These are phyloP conservation scores for Calidris pygmaea DNA, from an alignment of 2,113 vertebrate species.

Conservation along the genomic window DNA sequence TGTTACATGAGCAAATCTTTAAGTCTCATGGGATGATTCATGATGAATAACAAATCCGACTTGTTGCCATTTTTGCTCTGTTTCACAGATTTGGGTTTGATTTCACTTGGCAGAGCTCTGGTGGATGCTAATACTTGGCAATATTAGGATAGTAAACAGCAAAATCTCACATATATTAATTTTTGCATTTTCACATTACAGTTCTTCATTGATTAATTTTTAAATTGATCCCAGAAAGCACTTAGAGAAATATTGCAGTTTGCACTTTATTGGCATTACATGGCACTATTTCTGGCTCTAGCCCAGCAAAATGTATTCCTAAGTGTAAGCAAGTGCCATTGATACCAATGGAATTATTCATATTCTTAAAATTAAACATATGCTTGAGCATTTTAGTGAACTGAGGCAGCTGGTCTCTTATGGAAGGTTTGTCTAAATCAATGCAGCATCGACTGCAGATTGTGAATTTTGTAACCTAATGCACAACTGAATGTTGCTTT, in stretches of 20 bases:
- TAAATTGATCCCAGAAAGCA: conserved; percentile 6
- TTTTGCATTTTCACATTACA: not conserved
- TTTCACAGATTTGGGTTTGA: conserved; percentile 28
- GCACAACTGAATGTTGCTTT: not conserved
- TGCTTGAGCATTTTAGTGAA: conserved; percentile 38
- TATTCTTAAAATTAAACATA: conserved; percentile 61
- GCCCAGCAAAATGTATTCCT: conserved; percentile 35
- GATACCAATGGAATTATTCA: conserved; percentile 56
- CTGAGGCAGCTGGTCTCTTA: conserved; percentile 46
- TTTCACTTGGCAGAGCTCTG: conserved; percentile 22
- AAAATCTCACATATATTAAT: conserved; percentile 21
- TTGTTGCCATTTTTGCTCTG: conserved; percentile 26
- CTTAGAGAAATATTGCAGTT: conserved; percentile 11
- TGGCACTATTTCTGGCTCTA: conserved; percentile 4
- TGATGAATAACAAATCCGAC: not conserved
- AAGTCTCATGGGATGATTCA: not conserved
- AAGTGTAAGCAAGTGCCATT: conserved; percentile 11
- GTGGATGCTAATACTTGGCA: conserved; percentile 36
- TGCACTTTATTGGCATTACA: conserved; percentile 31
- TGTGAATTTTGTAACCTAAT: not conserved
- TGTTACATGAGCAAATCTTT: not conserved
- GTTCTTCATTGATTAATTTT: conserved; percentile 34
- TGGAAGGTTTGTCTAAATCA: not conserved
- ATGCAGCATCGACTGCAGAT: not conserved
- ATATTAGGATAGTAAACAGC: conserved; percentile 13